These are phyloP conservation scores for Dendrocincla tyrannina DNA, from an alignment of 2,797 vertebrate species.

Conservation along the genomic window DNA sequence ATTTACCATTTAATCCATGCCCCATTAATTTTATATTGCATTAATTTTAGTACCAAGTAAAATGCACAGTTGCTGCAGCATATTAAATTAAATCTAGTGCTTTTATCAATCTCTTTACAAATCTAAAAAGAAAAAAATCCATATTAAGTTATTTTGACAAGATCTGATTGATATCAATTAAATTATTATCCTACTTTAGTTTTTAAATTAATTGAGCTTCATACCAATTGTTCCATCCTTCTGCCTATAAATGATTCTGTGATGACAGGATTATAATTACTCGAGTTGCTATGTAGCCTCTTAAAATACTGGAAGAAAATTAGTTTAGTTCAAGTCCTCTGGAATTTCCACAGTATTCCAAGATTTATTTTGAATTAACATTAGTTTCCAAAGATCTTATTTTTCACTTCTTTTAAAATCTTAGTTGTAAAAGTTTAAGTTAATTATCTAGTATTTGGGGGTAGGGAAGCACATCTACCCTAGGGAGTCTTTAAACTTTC, in stretches of 20 bases:
- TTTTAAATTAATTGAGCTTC: conserved; percentile 41
- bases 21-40: neutral
- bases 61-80: neutral
- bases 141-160: conserved; percentile 48
- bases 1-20: conserved; percentile 1
- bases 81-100: conserved; percentile 27
- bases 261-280: conserved; percentile 56
- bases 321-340: neutral
- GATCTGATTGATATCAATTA: conserved; percentile 39
- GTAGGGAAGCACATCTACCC: neutral
- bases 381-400: neutral
- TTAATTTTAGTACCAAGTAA: conserved; percentile 8
- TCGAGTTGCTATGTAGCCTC: neutral
- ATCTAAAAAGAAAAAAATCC: neutral
- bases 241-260: neutral
- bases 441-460: neutral
- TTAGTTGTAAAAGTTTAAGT: neutral
- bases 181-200: conserved; percentile 46
- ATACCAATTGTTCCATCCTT: conserved; percentile 19
- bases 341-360: conserved; percentile 27
- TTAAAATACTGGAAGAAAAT: conserved; percentile 46
- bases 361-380: neutral
- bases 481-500: conserved; percentile 34
- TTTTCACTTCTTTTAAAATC: neutral
- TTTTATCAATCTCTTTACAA: neutral